A percentile compares a stretch with the other conserved stretches of the same genome.
phyloP scores from a whole-genome alignment of 2,888 invertebrate genomes.

The Melanchra persicariae region DNA sequence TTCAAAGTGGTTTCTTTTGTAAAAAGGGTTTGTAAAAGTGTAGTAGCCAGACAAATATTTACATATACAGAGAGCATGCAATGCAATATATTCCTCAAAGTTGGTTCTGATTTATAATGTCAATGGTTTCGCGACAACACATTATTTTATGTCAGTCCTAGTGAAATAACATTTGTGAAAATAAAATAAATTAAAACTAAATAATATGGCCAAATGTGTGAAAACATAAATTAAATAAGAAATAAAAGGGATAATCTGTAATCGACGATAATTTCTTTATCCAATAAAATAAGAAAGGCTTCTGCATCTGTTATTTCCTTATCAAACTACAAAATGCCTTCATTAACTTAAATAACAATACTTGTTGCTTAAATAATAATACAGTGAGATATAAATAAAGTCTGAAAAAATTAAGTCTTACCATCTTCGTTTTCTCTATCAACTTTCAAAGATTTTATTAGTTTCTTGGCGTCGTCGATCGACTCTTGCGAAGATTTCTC shows the following conservation, averaged over 20 bases:
- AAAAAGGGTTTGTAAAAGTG: slow-evolving; percentile 24
- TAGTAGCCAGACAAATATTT: slow-evolving; percentile 54
- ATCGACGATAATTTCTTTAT: background rate
- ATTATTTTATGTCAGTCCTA: slow-evolving; percentile 4
- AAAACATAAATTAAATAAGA: slow-evolving; percentile 55
- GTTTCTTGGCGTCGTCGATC: slow-evolving; percentile 86
- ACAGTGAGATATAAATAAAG: slow-evolving; percentile 1
- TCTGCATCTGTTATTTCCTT: background rate
- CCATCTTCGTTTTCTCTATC: slow-evolving; percentile 88
- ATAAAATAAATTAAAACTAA: slow-evolving; percentile 61
- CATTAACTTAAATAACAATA: slow-evolving; percentile 39
- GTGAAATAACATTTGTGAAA: slow-evolving; percentile 5
- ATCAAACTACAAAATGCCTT: slow-evolving; percentile 11
- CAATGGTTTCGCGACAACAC: slow-evolving; percentile 6
- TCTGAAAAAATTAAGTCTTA: slow-evolving; percentile 75
- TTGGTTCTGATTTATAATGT: slow-evolving; percentile 73
- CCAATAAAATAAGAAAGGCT: background rate
- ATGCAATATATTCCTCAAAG: slow-evolving; percentile 83
- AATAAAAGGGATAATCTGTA: slow-evolving; percentile 17
- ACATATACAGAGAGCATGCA: slow-evolving; percentile 75
- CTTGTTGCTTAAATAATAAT: slow-evolving; percentile 40
- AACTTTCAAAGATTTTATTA: slow-evolving; percentile 87
- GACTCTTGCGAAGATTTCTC: slow-evolving; percentile 84
- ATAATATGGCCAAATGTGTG: slow-evolving; percentile 73
- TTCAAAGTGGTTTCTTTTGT: background rate